Conservation (phyloP, 2,113 vertebrate species). For the Hemiprocne comata region DNA sequence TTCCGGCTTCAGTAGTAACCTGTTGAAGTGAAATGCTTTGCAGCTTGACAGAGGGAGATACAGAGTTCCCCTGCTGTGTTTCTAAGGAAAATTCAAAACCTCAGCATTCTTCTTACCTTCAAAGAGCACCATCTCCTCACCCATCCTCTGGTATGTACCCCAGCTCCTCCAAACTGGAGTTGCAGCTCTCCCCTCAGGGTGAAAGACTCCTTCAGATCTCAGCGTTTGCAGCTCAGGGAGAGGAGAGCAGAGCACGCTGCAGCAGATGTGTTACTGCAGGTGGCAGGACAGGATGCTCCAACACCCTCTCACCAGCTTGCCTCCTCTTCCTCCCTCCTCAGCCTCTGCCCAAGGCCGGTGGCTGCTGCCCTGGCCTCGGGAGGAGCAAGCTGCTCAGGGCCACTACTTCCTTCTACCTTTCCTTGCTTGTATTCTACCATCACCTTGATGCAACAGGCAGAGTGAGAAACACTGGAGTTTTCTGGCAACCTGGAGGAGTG, state of each 20-base stretch:
- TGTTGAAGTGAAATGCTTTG: background rate
- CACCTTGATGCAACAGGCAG: background rate
- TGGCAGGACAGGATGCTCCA: background rate
- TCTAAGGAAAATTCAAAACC: background rate
- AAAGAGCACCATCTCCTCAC: background rate
- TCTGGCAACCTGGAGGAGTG: background rate
- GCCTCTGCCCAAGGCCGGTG: background rate
- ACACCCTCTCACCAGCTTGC: accelerated
- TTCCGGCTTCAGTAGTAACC: background rate
- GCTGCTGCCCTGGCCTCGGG: background rate
- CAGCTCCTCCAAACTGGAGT: background rate
- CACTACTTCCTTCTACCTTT: background rate
- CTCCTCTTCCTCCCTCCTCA: background rate
- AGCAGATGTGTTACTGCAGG: background rate
- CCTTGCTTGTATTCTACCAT: background rate
- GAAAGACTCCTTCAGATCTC: background rate
- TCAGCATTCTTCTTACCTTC: background rate
- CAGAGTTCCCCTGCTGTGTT: background rate
- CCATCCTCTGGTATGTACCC: background rate
- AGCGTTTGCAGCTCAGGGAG: background rate
- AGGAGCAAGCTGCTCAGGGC: background rate
- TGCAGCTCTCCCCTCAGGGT: background rate
- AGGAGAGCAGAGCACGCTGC: background rate
- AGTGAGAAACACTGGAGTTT: background rate
- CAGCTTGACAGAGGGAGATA: background rate